phyloP scores from a whole-genome alignment of 2,797 vertebrate genomes.

The Ciconia nigra region DNA sequence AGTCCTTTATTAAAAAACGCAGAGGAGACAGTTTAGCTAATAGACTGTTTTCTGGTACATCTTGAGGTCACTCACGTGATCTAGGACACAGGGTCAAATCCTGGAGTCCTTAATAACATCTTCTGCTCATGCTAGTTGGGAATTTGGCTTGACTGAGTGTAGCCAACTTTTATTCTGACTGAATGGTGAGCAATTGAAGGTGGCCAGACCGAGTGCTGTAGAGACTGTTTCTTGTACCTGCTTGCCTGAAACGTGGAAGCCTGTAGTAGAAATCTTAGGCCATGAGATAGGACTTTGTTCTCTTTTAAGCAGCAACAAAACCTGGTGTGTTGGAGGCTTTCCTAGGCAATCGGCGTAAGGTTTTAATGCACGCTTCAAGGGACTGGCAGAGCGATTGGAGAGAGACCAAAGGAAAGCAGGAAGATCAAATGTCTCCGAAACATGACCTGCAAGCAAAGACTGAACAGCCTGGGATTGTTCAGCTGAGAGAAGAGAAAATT shows the following conservation, averaged over 20 bases:
- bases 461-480: neutral
- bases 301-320: neutral
- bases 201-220: neutral
- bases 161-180: neutral
- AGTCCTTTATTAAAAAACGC: neutral
- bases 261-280: neutral
- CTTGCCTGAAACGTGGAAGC: neutral
- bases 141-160: neutral
- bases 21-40: conserved; percentile 32
- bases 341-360: neutral
- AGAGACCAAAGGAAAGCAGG: conserved; percentile 30
- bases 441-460: conserved; percentile 12
- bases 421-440: conserved; percentile 20
- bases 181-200: neutral
- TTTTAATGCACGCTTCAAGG: conserved; percentile 37
- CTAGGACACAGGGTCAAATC: neutral
- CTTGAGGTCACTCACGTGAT: neutral
- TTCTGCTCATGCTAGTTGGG: neutral
- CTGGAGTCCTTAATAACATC: neutral
- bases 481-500: neutral
- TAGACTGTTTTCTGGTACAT: conserved; percentile 14
- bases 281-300: neutral
- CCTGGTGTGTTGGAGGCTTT: neutral
- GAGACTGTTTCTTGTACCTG: neutral
- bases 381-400: neutral